These are phyloP conservation scores for Leucoraja erinaceus DNA, from an alignment of 2,113 vertebrate genomes.

Conservation along the genomic window DNA sequence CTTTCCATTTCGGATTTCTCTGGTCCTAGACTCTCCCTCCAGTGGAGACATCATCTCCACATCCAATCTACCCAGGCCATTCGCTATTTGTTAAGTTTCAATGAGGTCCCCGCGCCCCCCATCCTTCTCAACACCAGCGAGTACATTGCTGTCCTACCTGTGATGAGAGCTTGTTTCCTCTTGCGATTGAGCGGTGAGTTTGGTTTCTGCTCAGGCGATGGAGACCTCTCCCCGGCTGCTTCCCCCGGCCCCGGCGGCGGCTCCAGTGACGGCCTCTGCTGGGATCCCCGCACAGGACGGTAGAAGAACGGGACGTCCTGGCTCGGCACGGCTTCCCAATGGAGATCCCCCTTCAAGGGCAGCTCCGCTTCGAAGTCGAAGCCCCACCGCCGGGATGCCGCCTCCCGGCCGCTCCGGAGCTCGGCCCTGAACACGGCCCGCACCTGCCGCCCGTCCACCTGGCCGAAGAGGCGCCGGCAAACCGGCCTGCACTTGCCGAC, in stretches of 20 bases:
- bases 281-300: slow-evolving; percentile 40
- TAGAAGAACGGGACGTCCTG: slow-evolving; percentile 56
- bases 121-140: too few species aligned
- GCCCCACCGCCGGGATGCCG: slow-evolving; percentile 72
- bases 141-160: slow-evolving; percentile 59
- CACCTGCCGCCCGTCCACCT: slow-evolving; percentile 70
- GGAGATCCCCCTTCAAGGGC: slow-evolving; percentile 66
- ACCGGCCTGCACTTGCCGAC: slow-evolving; percentile 43
- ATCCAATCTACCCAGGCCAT: too few species aligned
- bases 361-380: slow-evolving; percentile 74
- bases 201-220: slow-evolving; percentile 43
- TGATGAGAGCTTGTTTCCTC: slow-evolving; percentile 78
- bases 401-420: slow-evolving; percentile 61
- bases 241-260: slow-evolving; percentile 29
- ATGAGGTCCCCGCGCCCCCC: too few species aligned
- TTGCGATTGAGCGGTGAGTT: slow-evolving; percentile 47
- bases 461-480: slow-evolving; percentile 77
- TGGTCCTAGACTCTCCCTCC: too few species aligned
- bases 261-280: neutral
- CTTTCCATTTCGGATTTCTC: too few species aligned
- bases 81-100: too few species aligned
- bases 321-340: slow-evolving; percentile 68
- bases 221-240: slow-evolving; percentile 49
- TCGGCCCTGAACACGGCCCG: slow-evolving; percentile 53
- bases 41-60: too few species aligned